Evolutionary conservation across 2,113 vertebrate genomes (phyloP).

Genomic region (Centrocercus urophasianus): DNA sequence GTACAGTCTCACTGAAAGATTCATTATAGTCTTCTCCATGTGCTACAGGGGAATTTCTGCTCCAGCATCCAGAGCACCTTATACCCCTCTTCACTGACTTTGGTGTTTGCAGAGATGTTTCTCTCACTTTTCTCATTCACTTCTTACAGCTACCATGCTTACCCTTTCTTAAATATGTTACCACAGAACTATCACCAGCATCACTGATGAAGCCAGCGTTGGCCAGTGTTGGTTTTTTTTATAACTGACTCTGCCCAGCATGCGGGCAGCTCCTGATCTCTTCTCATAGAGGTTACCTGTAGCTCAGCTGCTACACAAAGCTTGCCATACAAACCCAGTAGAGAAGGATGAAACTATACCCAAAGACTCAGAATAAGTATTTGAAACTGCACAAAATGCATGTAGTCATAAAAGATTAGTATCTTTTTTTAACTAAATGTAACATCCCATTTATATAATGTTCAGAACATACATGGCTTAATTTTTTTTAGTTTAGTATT

Average conservation of each 20-base stretch:
- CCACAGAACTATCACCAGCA: background rate
- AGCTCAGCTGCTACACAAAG: background rate
- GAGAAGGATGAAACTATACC: background rate
- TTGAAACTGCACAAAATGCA: background rate
- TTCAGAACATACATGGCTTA: background rate
- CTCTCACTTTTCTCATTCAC: background rate
- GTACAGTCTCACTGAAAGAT: background rate
- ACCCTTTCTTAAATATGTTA: background rate
- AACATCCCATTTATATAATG: background rate
- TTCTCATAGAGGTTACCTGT: background rate
- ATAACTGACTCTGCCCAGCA: background rate
- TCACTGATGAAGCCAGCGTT: background rate
- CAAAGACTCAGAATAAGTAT: background rate
- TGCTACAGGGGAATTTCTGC: background rate
- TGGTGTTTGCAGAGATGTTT: background rate
- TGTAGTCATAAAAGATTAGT: too few species aligned
- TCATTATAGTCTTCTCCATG: background rate
- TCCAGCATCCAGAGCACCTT: background rate
- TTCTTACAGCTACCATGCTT: background rate
- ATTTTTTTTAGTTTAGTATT: background rate
- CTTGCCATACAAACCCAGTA: background rate
- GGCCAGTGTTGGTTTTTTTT: background rate
- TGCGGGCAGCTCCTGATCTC: background rate
- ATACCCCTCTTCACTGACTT: background rate
- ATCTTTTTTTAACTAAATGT: background rate